These are phyloP conservation scores for Sparus aurata DNA, from an alignment of 2,797 vertebrate genomes.

Conservation along the genomic window DNA sequence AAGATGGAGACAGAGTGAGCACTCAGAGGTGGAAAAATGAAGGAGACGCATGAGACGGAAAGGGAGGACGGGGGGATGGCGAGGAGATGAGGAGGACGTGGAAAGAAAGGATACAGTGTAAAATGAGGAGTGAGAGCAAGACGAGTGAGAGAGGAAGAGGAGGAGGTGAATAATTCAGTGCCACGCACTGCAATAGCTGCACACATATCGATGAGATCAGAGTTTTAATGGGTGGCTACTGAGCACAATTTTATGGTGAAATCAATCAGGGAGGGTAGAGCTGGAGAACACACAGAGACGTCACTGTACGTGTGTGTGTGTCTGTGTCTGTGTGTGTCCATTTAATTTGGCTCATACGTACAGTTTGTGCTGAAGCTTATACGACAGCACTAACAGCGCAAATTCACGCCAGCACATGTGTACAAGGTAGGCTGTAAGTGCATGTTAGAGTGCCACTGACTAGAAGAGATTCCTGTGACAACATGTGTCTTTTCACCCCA, in stretches of 20 bases:
- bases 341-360: slow-evolving; percentile 12
- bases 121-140: slow-evolving; percentile 64
- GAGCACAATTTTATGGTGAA: slow-evolving; percentile 90
- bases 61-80: slow-evolving; percentile 28
- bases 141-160: slow-evolving; percentile 59
- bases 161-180: slow-evolving; percentile 81
- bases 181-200: slow-evolving; percentile 85
- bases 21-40: slow-evolving; percentile 39
- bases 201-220: slow-evolving; percentile 88
- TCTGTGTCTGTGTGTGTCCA: slow-evolving; percentile 13
- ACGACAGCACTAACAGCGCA: neutral
- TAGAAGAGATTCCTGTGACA: slow-evolving; percentile 29
- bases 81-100: slow-evolving; percentile 61
- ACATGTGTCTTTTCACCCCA: slow-evolving; percentile 55
- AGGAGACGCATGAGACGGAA: slow-evolving; percentile 36
- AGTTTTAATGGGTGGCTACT: slow-evolving; percentile 91
- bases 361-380: neutral
- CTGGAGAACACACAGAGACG: slow-evolving; percentile 67
- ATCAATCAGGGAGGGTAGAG: slow-evolving; percentile 86
- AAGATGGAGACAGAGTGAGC: slow-evolving; percentile 47
- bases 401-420: neutral
- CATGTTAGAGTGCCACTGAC: slow-evolving; percentile 8
- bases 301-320: slow-evolving; percentile 55
- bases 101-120: slow-evolving; percentile 47
- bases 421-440: neutral